Evolutionary conservation across 2,797 vertebrate species (phyloP), one percentile per base, ranked within the genome.

Genomic region (Peromyscus melanophrys): DNA sequence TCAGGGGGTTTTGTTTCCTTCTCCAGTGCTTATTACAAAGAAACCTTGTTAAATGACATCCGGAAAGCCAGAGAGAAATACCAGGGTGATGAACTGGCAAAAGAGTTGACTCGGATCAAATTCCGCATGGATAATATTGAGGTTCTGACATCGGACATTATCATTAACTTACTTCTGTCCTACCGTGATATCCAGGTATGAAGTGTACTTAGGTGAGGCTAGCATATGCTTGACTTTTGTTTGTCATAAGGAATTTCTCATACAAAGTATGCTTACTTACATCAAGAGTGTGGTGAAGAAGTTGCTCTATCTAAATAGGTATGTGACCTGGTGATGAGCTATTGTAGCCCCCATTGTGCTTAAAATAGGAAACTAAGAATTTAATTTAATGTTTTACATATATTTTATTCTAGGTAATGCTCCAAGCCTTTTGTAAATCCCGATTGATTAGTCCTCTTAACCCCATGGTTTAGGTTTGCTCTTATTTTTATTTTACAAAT

Each of bases 161-260:
- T 99, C 95, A 99, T 99, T 98, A 99, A 99, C 98, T 99, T 99
- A 96, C 99, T 99, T 73, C 99, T 99, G 97, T 99, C 99, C 65
- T 99, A 99, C 98, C 99, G 99, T 97, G 99, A 99, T 98, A 99
- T 99, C 97, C 99, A 99, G 99, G 99, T 99, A 98, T 93, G 55
- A n/a, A 69, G 37, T 76, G 23, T 3, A 4, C 57, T 78, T 82
- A 57, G 1, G 13, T 80, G 12, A 90, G 16, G 21, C 46, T 65
- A 17, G 37, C 4, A 19, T 27, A 6, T 37, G 37, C 1, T 8
- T 19, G 43, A 2, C 12, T 69, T 87, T 61, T 87, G 29, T 27
- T 85, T 65, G 65, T n/a, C 27, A 55, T 27, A 9, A 85, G 46
- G 57, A 92, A 34, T 69, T 83, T 49, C 55, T 96, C 4, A 16